Evolutionary conservation across 2,888 invertebrate species (phyloP), one percentile per base, ranked within the genome.

Genomic region (Augiades crinisus): DNA sequence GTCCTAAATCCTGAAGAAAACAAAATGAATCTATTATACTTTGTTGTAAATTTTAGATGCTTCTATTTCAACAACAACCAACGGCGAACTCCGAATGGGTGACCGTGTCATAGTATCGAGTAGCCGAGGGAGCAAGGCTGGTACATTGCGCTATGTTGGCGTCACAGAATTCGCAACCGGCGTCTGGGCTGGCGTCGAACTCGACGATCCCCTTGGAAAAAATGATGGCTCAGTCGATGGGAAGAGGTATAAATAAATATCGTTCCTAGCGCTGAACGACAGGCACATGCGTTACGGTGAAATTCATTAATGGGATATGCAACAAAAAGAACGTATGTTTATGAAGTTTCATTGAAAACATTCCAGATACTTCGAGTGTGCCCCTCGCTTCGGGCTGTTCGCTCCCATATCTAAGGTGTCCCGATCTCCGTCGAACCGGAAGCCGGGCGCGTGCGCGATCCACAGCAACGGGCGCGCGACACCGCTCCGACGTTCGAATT

Each of bases 221-320:
- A 99, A 99, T 81, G 98, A 99, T 74, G 99, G 99, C 53, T 94
- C 96, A 43, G 97, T 99, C 22, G 96, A 94, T 60, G 98, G 97
- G 49, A 95, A 94, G 82, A 95, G 97, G 97, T 98, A 62, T 55
- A 44, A 16, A 36, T 50, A 2, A 14, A 21, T 7, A 10, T 31
- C 19, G 19, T 14, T 10, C 1, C 24, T 14, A 14, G 24, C 6
- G 24, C 14, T 24, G 40, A 5, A 7, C 24, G 24, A 24, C n/a
- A 8, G n/a, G n/a, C n/a, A n/a, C n/a, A n/a, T n/a, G n/a, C n/a
- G n/a, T 6, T 22, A 10, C 7, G 10, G n/a, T n/a, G 4, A 27
- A 10, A 10, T 10, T 3, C 27, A 10, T 10, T 2, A 10, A 10
- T 27, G 3, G 27, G 10, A 8, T 3, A 7, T n/a, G 5, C 12